A percentile compares a stretch with the other conserved stretches of the same genome.
Conservation (phyloP, 2,888 invertebrate genomes). For the Carpatolechia fugitivella region DNA sequence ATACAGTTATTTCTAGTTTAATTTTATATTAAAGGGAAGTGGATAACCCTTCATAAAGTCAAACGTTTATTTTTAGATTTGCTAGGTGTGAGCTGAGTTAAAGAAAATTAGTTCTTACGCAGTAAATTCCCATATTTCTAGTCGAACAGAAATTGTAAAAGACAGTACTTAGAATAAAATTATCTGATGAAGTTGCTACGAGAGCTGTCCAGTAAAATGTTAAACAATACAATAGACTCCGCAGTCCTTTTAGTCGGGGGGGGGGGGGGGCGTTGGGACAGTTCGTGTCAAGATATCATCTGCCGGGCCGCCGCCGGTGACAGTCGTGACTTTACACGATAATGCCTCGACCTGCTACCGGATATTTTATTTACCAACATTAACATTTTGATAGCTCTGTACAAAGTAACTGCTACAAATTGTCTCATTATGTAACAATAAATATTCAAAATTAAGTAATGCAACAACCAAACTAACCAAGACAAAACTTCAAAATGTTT, state of each 20-base stretch:
- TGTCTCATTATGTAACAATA: neutral
- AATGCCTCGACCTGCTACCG: slow-evolving; percentile 25
- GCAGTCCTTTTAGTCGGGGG: neutral
- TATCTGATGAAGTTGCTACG: too few relatives aligned
- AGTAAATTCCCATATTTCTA: too few relatives aligned
- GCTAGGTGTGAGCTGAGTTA: too few relatives aligned
- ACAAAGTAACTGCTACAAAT: neutral
- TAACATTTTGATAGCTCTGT: slow-evolving; percentile 15
- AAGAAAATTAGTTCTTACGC: too few relatives aligned
- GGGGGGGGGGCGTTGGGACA: neutral
- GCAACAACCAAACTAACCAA: neutral
- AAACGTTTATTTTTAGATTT: too few relatives aligned
- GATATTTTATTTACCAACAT: slow-evolving; percentile 20
- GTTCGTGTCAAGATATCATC: slow-evolving; percentile 49
- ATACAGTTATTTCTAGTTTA: neutral
- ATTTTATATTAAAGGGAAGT: neutral
- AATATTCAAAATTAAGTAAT: neutral
- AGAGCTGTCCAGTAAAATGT: too few relatives aligned
- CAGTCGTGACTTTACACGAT: slow-evolving; percentile 34
- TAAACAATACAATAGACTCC: neutral
- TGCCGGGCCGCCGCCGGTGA: slow-evolving; percentile 31
- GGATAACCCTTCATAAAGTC: too few relatives aligned
- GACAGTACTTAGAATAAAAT: too few relatives aligned
- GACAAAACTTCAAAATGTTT: too few relatives aligned
- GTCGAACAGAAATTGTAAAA: neutral